phyloP scores from a whole-genome alignment of 1,140 invertebrate species.

The Cepaea nemoralis region DNA sequence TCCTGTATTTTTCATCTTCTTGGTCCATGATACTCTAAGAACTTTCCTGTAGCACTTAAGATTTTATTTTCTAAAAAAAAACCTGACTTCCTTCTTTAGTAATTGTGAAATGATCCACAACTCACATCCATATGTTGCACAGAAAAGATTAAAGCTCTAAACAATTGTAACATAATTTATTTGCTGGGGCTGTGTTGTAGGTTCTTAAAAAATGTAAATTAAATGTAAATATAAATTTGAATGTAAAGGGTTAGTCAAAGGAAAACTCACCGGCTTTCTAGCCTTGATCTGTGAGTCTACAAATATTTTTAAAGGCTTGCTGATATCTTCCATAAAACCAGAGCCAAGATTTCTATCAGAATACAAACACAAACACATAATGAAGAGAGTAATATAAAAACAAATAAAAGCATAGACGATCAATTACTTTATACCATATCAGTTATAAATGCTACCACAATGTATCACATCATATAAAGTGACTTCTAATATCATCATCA shows the following conservation, averaged over 20 bases:
- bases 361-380: not conserved
- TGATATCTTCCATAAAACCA: constrained; percentile 86
- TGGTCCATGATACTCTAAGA: too few relatives aligned
- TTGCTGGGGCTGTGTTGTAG: not conserved
- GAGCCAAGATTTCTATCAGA: constrained; percentile 79
- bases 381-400: not conserved
- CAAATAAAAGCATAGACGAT: not conserved
- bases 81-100: too few relatives aligned
- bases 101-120: too few relatives aligned
- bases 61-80: too few relatives aligned
- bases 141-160: too few relatives aligned
- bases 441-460: not conserved
- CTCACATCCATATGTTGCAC: too few relatives aligned
- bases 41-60: too few relatives aligned
- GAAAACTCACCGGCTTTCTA: constrained; percentile 76
- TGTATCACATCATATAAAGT: not conserved
- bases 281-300: constrained; percentile 82
- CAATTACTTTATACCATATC: not conserved
- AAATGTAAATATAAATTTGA: too few relatives aligned
- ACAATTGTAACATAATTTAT: not conserved
- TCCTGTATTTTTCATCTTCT: too few relatives aligned
- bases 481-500: too few relatives aligned
- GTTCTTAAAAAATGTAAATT: too few relatives aligned
- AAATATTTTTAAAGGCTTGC: constrained; percentile 85
- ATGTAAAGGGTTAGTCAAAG: too few relatives aligned